Conservation (phyloP, 2,888 invertebrate genomes). For the Bembecia ichneumoniformis region DNA sequence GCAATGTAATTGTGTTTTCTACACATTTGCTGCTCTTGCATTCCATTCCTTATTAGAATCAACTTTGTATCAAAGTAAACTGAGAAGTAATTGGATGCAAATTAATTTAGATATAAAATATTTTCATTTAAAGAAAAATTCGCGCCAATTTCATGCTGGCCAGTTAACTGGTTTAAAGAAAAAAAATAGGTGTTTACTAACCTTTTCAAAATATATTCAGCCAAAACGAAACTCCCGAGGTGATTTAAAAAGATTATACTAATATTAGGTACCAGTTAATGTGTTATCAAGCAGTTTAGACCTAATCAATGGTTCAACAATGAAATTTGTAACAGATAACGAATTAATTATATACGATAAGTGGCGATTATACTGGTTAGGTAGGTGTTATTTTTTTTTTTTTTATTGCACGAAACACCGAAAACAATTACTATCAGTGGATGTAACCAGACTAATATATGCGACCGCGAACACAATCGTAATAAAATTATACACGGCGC, state of each 20-base stretch:
- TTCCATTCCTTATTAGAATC: too few relatives aligned
- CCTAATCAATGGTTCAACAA: slow-evolving; percentile 65
- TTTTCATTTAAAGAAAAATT: too few relatives aligned
- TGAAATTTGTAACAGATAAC: slow-evolving; percentile 59
- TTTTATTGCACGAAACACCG: slow-evolving; percentile 2
- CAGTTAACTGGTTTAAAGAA: too few relatives aligned
- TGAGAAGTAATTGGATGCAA: too few relatives aligned
- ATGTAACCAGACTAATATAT: slow-evolving; percentile 36
- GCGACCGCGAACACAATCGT: slow-evolving; percentile 54
- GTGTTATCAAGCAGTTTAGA: slow-evolving; percentile 49
- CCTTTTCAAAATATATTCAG: too few relatives aligned
- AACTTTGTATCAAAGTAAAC: too few relatives aligned
- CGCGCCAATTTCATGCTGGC: too few relatives aligned
- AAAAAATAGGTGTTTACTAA: too few relatives aligned
- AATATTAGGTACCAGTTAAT: slow-evolving; percentile 18
- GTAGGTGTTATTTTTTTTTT: slow-evolving; percentile 2
- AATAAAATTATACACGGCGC: slow-evolving; percentile 70
- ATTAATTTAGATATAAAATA: too few relatives aligned
- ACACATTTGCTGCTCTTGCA: too few relatives aligned
- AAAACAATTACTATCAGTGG: slow-evolving; percentile 6
- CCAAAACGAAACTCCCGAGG: too few relatives aligned
- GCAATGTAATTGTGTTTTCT: too few relatives aligned
- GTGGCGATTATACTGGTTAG: slow-evolving; percentile 37
- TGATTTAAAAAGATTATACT: slow-evolving; percentile 12
- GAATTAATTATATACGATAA: slow-evolving; percentile 58